Percentiles rank a stretch among this genome's conserved stretches.
phyloP scores from a whole-genome alignment of 2,888 invertebrate species.

The Thecophora atra region DNA sequence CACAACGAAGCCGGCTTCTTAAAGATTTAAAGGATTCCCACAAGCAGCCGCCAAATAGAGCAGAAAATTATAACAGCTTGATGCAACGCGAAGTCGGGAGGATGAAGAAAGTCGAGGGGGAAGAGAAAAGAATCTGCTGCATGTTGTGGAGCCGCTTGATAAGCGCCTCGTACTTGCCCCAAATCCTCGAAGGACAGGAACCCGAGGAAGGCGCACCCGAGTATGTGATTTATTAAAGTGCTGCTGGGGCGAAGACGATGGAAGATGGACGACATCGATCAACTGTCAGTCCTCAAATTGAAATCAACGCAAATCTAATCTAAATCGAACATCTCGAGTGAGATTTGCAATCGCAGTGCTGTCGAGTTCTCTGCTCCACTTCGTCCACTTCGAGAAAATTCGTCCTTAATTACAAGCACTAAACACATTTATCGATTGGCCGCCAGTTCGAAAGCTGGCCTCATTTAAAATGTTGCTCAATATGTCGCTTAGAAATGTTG shows the following conservation, averaged over 20 bases:
- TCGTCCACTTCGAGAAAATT: background rate
- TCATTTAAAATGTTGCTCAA: no score
- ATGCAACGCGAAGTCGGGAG: no score
- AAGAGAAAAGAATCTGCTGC: background rate
- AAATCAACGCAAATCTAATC: slow-evolving; percentile 27
- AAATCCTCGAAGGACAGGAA: background rate
- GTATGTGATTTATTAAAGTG: background rate
- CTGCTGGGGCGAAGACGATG: background rate
- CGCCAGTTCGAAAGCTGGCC: no score
- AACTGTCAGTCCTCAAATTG: slow-evolving; percentile 24
- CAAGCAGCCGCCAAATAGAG: background rate
- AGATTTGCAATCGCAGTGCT: no score
- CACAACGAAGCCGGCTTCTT: background rate
- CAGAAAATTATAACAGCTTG: slow-evolving; percentile 13
- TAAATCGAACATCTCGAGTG: background rate
- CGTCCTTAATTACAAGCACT: no score
- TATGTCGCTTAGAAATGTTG: no score
- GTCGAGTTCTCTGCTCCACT: background rate
- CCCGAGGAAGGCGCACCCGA: background rate
- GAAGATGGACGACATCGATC: background rate
- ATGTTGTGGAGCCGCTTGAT: background rate
- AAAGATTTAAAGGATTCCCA: background rate
- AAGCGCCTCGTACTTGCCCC: background rate
- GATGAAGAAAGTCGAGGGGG: background rate
- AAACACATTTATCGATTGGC: no score